phyloP scores from a whole-genome alignment of 2,797 vertebrate genomes.

The Melopsittacus undulatus region DNA sequence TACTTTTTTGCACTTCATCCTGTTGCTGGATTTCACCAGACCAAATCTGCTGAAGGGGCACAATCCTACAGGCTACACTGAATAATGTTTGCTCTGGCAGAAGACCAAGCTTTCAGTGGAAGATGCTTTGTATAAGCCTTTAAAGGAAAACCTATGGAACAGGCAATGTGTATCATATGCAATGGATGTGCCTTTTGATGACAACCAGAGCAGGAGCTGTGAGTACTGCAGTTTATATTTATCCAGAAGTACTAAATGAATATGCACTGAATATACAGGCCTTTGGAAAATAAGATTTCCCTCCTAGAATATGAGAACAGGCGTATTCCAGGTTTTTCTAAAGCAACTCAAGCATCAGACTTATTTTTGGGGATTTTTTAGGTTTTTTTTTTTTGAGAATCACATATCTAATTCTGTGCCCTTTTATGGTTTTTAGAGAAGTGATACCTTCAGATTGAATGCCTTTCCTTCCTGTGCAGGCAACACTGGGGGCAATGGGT shows the following conservation, averaged over 20 bases:
- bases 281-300: neutral
- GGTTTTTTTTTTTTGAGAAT: neutral
- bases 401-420: neutral
- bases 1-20: neutral
- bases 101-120: neutral
- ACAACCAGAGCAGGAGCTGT: neutral
- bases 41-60: neutral
- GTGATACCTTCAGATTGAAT: neutral
- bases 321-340: neutral
- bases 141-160: neutral
- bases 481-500: neutral
- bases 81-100: neutral
- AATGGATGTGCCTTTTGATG: neutral
- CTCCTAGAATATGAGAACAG: neutral
- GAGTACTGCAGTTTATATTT: neutral
- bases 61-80: neutral
- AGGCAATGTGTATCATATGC: neutral
- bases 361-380: neutral
- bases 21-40: neutral
- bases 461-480: neutral
- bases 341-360: neutral
- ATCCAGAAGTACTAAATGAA: neutral
- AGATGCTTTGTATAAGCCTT: neutral
- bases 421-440: slow-evolving; percentile 9
- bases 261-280: neutral